A percentile compares a stretch with the other conserved stretches of the same genome.
Conservation (phyloP, 2,888 invertebrate genomes). For the Pristionchus fissidentatus region DNA sequence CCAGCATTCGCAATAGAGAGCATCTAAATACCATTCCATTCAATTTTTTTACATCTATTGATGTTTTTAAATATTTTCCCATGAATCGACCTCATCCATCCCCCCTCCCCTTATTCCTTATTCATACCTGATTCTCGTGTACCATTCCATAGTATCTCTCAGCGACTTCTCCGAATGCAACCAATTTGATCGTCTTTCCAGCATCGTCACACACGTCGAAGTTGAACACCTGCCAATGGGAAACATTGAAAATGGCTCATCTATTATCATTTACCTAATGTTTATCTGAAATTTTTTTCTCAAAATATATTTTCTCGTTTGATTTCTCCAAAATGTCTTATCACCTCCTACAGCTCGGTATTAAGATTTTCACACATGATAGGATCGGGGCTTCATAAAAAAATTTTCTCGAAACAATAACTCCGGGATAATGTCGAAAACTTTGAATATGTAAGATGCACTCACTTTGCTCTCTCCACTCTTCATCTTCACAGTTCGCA, state of each 20-base stretch:
- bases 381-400: neutral
- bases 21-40: conserved; percentile 81
- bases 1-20: conserved; percentile 89
- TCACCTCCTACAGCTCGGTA: too few species aligned
- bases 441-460: too few species aligned
- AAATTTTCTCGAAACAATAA: neutral
- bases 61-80: too few species aligned
- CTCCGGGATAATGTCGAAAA: too few species aligned
- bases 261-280: neutral
- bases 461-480: conserved; percentile 49
- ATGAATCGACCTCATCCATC: conserved; percentile 5
- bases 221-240: conserved; percentile 61
- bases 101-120: neutral
- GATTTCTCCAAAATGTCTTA: neutral
- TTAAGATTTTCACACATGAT: too few species aligned
- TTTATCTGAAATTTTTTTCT: neutral
- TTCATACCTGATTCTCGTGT: conserved; percentile 58
- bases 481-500: conserved; percentile 56
- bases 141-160: conserved; percentile 57
- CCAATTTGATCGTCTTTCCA: conserved; percentile 59
- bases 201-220: conserved; percentile 67
- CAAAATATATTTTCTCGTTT: neutral
- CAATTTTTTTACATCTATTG: conserved; percentile 47
- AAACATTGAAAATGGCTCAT: neutral
- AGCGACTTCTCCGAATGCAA: conserved; percentile 68